Evolutionary conservation across 2,797 vertebrate species (phyloP), one percentile per base, ranked within the genome.

Genomic region (Moxostoma hubbsi): DNA sequence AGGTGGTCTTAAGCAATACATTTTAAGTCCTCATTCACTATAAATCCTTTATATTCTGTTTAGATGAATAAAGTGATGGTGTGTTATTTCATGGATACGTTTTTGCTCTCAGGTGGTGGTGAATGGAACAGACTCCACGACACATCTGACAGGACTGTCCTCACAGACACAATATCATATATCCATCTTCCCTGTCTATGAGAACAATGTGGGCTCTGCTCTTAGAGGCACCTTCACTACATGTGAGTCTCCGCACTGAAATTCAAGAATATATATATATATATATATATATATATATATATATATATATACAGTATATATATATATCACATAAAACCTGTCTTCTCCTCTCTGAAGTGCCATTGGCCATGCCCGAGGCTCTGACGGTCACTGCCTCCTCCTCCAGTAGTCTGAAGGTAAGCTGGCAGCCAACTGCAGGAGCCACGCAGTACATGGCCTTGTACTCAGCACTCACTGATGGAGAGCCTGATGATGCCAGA

Each of bases 401-500:
- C 2, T 93, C 93, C 85, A 95, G 92, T 88, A 91, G 90, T 0
- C 86, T 98, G 77, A 88, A 81, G 50, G 93, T 97, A 58, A 94
- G 90, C 61, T 99, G 97, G 98, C 89, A 85, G 11, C 87, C 93
- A n/a, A 91, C 92, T 0, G 81, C 91, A 0, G 94, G 94, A 45
- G 95, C 95, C n/a, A 94, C 95, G 0, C 94, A 96, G 80, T 99
- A 98, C 90, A 93, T 98, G 92, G 91, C 97, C 71, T 93, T 93
- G 11, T 95, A 94, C 86, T 94, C 93, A 0, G 92, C 93, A 0
- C 92, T 95, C 61, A 92, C 69, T 81, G 87, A 93, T 1, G 94
- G 93, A 72, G 94, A 94, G 64, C 93, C 93, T 3, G 93, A 94
- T 12, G 94, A 95, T 5, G 94, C 93, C 73, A 92, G 91, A 80